Evolutionary conservation across 2,888 invertebrate genomes (phyloP).

Genomic region (Trichopoda pennipes): DNA sequence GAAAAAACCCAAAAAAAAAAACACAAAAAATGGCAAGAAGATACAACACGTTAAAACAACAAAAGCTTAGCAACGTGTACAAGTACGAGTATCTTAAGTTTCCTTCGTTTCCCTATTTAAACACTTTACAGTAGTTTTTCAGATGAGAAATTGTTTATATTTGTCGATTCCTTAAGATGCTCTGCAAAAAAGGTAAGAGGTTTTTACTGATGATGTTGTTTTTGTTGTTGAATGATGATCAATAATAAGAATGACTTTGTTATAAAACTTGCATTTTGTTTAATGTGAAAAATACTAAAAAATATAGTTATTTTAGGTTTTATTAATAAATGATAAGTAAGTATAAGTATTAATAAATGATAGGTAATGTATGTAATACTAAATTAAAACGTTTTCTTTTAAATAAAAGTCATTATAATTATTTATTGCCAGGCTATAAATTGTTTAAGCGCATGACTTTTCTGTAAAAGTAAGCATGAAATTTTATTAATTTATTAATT

Average conservation of each 20-base stretch:
- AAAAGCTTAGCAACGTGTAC: constrained; percentile 56
- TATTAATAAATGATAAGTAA: not conserved
- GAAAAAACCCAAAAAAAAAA: constrained; percentile 22
- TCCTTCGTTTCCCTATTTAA: constrained; percentile 42
- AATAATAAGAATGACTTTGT: constrained; percentile 40
- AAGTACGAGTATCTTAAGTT: not conserved
- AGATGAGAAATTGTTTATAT: constrained; percentile 20
- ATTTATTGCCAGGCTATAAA: too few relatives aligned
- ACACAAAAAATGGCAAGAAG: constrained; percentile 53
- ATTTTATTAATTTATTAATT: too few relatives aligned
- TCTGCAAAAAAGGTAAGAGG: constrained; percentile 17
- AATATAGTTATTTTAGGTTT: constrained; percentile 3
- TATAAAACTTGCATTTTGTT: constrained; percentile 17
- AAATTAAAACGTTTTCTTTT: too few relatives aligned
- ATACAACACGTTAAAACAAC: constrained; percentile 36
- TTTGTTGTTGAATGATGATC: constrained; percentile 37
- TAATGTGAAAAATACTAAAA: not conserved
- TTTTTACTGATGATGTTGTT: constrained; percentile 41
- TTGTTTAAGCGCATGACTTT: too few relatives aligned
- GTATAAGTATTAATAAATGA: too few relatives aligned
- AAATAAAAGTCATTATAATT: too few relatives aligned
- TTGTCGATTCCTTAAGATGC: constrained; percentile 24
- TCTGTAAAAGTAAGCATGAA: too few relatives aligned
- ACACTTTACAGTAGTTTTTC: constrained; percentile 23
- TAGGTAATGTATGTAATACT: too few relatives aligned